Evolutionary conservation across 2,888 invertebrate genomes (phyloP).

Genomic region (Formica aserva): DNA sequence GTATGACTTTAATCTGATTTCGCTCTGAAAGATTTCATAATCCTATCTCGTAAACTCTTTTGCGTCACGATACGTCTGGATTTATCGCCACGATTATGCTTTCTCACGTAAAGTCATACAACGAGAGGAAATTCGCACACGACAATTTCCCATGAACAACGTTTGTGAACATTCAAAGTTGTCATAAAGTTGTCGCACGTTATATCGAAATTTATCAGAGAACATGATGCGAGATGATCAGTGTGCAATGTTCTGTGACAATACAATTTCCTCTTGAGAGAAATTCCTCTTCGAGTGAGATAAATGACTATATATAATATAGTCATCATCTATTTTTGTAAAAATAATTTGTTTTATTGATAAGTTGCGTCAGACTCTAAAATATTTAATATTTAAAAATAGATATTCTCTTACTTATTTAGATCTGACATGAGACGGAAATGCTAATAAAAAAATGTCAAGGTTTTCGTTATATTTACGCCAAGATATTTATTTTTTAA

Average conservation of each 20-base stretch:
- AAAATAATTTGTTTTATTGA: neutral
- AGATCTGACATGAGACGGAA: neutral
- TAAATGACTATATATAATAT: constrained; percentile 6
- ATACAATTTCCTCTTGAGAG: constrained; percentile 22
- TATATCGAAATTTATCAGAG: neutral
- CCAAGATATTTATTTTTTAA: too few species aligned
- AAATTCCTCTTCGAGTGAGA: too few species aligned
- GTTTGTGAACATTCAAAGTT: neutral
- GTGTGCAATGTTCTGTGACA: neutral
- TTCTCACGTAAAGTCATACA: constrained; percentile 15
- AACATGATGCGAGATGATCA: neutral
- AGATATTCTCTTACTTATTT: neutral
- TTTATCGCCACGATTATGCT: constrained; percentile 24
- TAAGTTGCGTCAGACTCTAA: neutral
- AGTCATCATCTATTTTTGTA: neutral
- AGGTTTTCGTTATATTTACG: neutral
- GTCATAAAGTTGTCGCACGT: constrained; percentile 11
- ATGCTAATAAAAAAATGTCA: neutral
- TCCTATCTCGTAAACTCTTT: constrained; percentile 10
- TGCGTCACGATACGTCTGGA: neutral
- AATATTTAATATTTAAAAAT: neutral
- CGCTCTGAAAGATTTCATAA: neutral
- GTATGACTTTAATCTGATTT: constrained; percentile 23
- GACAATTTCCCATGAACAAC: constrained; percentile 10
- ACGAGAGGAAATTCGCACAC: neutral